Conservation (phyloP, 2,797 vertebrate genomes). For the Pseudocheirus occidentalis region DNA sequence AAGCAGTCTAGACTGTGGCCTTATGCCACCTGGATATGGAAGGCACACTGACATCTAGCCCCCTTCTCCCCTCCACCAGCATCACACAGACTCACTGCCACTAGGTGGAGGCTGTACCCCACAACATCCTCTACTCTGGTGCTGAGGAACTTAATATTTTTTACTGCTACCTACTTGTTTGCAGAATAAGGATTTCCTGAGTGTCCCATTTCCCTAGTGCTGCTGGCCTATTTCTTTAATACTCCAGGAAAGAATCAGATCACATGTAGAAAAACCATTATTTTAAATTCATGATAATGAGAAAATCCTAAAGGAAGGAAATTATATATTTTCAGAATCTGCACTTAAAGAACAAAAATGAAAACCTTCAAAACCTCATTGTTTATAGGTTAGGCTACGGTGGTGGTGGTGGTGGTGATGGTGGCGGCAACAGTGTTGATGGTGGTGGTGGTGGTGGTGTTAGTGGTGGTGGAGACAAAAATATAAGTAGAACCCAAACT, state of each 20-base stretch:
- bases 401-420: no score
- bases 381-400: neutral
- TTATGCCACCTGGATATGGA: neutral
- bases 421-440: no score
- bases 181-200: conserved; percentile 25
- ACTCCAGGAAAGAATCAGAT: neutral
- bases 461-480: neutral
- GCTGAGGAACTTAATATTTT: neutral
- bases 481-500: neutral
- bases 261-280: neutral
- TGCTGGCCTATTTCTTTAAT: conserved; percentile 32
- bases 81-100: conserved; percentile 43
- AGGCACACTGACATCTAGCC: neutral
- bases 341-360: conserved; percentile 27
- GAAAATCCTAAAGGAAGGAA: conserved; percentile 37
- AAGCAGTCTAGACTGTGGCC: neutral
- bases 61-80: neutral
- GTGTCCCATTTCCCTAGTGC: neutral
- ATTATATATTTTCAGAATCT: conserved; percentile 17
- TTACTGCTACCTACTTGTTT: neutral
- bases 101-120: conserved; percentile 65
- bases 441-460: no score
- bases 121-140: conserved; percentile 5
- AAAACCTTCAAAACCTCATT: conserved; percentile 1
- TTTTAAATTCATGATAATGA: conserved; percentile 26